A percentile compares a stretch with the other conserved stretches of the same genome.
phyloP scores from a whole-genome alignment of 2,888 invertebrate species.

The Epistrophella euchroma region DNA sequence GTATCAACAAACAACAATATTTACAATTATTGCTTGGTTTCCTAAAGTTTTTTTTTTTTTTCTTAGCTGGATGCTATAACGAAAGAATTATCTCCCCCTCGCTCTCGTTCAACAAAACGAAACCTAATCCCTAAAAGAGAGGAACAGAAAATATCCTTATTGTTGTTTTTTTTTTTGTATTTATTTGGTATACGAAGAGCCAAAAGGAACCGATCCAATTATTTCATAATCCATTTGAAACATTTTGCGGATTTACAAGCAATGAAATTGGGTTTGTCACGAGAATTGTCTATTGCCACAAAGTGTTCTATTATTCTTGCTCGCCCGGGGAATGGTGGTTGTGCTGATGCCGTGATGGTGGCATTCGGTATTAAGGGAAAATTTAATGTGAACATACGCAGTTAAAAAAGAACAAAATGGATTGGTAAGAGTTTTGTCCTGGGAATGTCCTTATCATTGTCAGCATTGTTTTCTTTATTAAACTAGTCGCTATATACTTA shows the following conservation, averaged over 20 bases:
- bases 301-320: constrained; percentile 20
- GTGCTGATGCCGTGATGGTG: not conserved
- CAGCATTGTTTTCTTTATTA: constrained; percentile 11
- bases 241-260: constrained; percentile 74
- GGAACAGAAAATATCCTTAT: constrained; percentile 19
- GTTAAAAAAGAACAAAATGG: constrained; percentile 8
- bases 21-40: constrained; percentile 68
- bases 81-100: constrained; percentile 40
- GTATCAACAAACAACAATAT: constrained; percentile 67
- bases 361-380: constrained; percentile 23
- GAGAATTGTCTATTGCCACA: constrained; percentile 55
- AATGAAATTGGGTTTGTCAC: constrained; percentile 68
- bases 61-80: constrained; percentile 43
- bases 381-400: constrained; percentile 29
- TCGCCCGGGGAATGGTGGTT: not conserved
- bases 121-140: constrained; percentile 46
- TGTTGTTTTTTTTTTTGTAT: constrained; percentile 17
- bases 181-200: constrained; percentile 45
- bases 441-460: constrained; percentile 11
- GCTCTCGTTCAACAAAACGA: not conserved
- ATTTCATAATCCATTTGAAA: constrained; percentile 75
- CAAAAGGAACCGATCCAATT: constrained; percentile 69
- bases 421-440: not conserved
- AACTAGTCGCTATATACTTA: not conserved
- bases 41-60: constrained; percentile 28